These are phyloP conservation scores for Sycophila texana DNA, from an alignment of 2,888 invertebrate species.

Conservation along the genomic window DNA sequence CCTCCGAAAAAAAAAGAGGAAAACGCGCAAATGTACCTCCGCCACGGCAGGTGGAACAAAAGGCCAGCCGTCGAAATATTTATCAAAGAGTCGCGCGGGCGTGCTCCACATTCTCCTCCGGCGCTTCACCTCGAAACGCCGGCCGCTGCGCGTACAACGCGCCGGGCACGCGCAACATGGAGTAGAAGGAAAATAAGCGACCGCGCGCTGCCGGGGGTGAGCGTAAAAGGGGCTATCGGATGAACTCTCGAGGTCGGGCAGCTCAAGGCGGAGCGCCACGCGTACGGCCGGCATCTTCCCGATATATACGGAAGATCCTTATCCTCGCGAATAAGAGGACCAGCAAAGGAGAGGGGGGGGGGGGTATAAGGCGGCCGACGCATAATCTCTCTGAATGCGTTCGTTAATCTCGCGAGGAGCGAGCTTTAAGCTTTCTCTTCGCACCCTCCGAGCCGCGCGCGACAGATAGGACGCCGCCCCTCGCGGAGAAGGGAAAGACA, in stretches of 20 bases:
- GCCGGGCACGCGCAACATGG: too few relatives aligned
- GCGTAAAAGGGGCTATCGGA: constrained; percentile 8
- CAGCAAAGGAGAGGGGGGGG: too few relatives aligned
- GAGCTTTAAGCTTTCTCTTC: constrained; percentile 61
- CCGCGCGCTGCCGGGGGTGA: background rate
- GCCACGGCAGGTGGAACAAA: too few relatives aligned
- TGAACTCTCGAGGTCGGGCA: background rate
- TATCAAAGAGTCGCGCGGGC: background rate
- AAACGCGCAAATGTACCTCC: too few relatives aligned
- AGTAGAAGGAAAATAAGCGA: too few relatives aligned
- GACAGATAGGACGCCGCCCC: background rate
- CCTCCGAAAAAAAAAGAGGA: too few relatives aligned
- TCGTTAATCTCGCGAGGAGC: constrained; percentile 66
- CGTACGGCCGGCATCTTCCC: background rate
- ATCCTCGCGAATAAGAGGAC: constrained; percentile 9
- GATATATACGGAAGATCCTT: constrained; percentile 30
- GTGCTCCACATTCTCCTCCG: background rate
- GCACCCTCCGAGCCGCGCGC: background rate
- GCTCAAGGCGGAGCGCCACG: background rate
- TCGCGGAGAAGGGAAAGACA: too few relatives aligned
- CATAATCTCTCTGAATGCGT: constrained; percentile 60
- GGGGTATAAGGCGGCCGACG: constrained; percentile 37
- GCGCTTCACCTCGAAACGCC: too few relatives aligned
- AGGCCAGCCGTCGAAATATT: too few relatives aligned
- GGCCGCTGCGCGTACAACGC: too few relatives aligned